Base-by-base conservation (phyloP, 2,113 vertebrate genomes). In the Thamnophis sirtalis region DNA sequence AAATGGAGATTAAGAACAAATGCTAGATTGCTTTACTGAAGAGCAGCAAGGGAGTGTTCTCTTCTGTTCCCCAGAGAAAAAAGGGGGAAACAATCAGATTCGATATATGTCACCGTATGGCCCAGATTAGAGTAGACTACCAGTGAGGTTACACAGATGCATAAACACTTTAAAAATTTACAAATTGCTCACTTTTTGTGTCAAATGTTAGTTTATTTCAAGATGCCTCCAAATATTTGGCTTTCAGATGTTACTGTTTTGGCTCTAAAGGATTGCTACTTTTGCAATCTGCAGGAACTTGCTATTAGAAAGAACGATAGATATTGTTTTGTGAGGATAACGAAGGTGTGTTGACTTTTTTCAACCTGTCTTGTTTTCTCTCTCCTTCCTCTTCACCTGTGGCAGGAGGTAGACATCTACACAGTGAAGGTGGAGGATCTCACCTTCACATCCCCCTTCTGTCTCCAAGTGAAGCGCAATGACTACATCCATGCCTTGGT, bases 371-470 rank as follows among this genome's bases (percentile, higher is more conserved):
- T 63, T 56, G 48, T 48, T 56, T 55, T 24, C 6, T 84, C 28
- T 54, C 84, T 89, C 13, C 28, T n/a, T 54, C 0, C 5, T 8
- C n/a, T 0, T 10, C 89, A 49, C 48, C 33, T 3, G 84, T 0
- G 55, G 0, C 94, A 99, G 98, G 98, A 99, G 95, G 98, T 99
- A 95, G 98, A 99, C 96, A 99, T 99, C 96, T 99, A 99, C 96
- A 99, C 98, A 0, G 98, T 99, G 96, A 99, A 99, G 96, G 96
- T 98, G 0, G 98, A 99, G 1, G 98, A 99, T 96, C 96, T 99
- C 95, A 98, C 98, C 93, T 99, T 99, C 97, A 99, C 98, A 4
- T 98, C 98, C 0, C 98, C 98, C 0, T 99, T 99, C 97, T 99
- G 98, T 96, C 98, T 99, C 93, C 98, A 99, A 95, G 98, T 99